These are phyloP conservation scores for Ammospiza maritima DNA, from an alignment of 2,797 vertebrate genomes.

Conservation along the genomic window DNA sequence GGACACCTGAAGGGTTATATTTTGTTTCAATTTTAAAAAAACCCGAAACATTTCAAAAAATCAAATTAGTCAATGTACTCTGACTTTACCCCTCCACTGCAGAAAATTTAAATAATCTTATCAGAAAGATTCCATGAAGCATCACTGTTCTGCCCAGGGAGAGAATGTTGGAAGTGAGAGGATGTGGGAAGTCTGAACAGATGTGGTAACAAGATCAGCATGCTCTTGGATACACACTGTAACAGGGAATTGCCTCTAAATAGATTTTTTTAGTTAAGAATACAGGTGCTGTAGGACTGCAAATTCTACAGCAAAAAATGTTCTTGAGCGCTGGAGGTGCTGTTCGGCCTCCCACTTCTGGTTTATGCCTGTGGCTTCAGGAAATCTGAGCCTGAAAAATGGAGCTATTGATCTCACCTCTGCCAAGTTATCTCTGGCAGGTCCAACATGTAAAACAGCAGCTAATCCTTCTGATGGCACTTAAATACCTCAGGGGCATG, in stretches of 20 bases:
- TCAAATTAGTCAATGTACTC: neutral
- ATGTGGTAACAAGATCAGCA: neutral
- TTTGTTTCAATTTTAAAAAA: neutral
- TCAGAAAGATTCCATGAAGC: neutral
- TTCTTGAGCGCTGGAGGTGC: neutral
- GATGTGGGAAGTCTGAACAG: neutral
- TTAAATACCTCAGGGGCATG: neutral
- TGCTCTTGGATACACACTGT: fast-evolving
- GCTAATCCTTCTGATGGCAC: neutral
- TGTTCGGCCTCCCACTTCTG: neutral
- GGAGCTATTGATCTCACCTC: neutral
- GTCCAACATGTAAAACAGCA: neutral
- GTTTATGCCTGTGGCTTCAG: neutral
- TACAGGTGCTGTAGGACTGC: neutral
- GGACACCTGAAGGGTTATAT: neutral
- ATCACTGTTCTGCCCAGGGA: neutral
- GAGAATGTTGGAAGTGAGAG: neutral
- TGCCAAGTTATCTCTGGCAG: neutral
- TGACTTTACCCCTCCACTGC: neutral
- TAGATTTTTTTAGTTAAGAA: neutral
- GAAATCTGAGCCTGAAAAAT: neutral
- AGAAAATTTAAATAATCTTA: neutral
- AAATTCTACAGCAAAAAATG: neutral
- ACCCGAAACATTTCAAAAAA: neutral
- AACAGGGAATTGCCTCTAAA: neutral